Base-by-base conservation (phyloP, 2,888 invertebrate species). In the Mystacides longicornis region DNA sequence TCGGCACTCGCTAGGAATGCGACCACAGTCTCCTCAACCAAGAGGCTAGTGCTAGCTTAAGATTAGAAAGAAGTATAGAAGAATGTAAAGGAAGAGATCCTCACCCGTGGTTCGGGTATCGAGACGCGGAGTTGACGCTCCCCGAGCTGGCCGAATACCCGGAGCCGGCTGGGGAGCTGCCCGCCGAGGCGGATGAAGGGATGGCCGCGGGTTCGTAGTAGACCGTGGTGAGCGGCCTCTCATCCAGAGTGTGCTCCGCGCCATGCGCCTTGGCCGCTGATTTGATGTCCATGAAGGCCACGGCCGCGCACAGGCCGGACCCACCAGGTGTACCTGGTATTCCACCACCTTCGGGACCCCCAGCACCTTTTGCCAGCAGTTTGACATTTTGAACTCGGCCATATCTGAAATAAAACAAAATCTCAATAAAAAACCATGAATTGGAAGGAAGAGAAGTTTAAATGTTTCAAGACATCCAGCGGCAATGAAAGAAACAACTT, bases 361-460 rank as follows among this genome's bases (percentile, higher is more conserved):
- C 71, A 74, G 71, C 60, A 52, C 60, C 55, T 49, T 75, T 73
- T 73, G 87, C 83, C 82, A 93, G 82, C 78, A 93, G 81, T 80
- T 92, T 93, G 82, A 93, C 92, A 84, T 90, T 93, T 82, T 94
- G 94, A 80, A 94, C 93, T 81, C 92, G 92, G 81, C 93, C 93
- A 92, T 93, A 93, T 82, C 93, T 93, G 82, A 55, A 81, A 50
- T 11, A 20, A 14, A 22, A n/a, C n/a, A n/a, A n/a, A n/a, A n/a
- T 27, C 27, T 27, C 27, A 27, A 5, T 27, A 27, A 27, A 27
- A 27, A 27, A 27, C 27, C 7, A 27, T 11, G 27, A 27, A 11
- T 11, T 27, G n/a, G n/a, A n/a, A n/a, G n/a, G n/a, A n/a, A n/a
- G n/a, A n/a, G n/a, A n/a, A n/a, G n/a, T n/a, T n/a, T n/a, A n/a